Evolutionary conservation across 2,888 invertebrate species (phyloP), one percentile per base, ranked within the genome.

Genomic region (Agrochola macilenta): DNA sequence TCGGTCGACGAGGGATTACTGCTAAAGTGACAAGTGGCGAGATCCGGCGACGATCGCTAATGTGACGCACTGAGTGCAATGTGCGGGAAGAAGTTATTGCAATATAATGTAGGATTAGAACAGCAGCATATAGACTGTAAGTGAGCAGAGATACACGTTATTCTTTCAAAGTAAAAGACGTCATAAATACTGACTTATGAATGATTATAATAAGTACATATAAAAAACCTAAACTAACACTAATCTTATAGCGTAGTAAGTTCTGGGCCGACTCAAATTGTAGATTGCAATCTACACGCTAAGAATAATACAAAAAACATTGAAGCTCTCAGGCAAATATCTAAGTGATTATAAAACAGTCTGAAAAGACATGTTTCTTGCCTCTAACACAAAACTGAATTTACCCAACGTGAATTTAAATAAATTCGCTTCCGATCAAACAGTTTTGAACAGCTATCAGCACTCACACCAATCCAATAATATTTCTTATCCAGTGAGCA

Each of bases 401-500:
- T 17, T 9, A 23, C 14, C 11, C 23, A 11, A 46, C 26, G 14
- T 43, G 43, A 26, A 49, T 46, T 49, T 49, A 49, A 49, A 69
- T 54, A 54, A 54, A 9, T 54, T 54, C 23, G 9, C 14, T 60
- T 30, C 2, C 5, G 26, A 43, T 39, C 7, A 26, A 54, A 12
- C 20, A 69, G 5, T 30, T 35, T 20, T 7, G 12, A 35, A 46
- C 35, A 54, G 46, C 17, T 46, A 26, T 46, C 35, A 2, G 8
- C 35, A 30, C 11, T 39, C 9, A 49, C 26, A 65, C 26, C 20
- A 39, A 52, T 14, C 14, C 39, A 73, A 77, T 70, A 75, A 71
- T 75, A 78, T 71, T 73, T 75, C 35, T 35, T 52, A 49, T 60
- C 52, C 64, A 60, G 64, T 84, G 39, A 84, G 76, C 82, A 77